Evolutionary conservation across 2,797 vertebrate genomes (phyloP), one percentile per base, ranked within the genome.

Genomic region (Rhinophrynus dorsalis): DNA sequence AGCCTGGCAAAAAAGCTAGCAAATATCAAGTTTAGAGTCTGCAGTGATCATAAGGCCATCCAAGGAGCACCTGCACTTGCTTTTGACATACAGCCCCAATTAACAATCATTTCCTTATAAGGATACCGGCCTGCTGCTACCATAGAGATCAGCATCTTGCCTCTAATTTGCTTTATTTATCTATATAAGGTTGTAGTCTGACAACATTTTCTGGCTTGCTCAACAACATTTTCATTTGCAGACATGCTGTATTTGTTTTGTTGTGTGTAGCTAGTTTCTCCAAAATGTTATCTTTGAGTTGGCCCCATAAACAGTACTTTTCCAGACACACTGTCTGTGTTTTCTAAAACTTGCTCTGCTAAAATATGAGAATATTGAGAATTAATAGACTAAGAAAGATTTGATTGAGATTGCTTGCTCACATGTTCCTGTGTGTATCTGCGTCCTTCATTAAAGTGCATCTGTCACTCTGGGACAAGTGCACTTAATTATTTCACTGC

Each of bases 251-350:
- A 47, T 47, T 8, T 47, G 44, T 23, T 8, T n/a, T 24, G 20
- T 20, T 2, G 6, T 24, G 8, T 47, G 12, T 10, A 13, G 3
- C 24, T 54, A 24, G 11, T 18, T 45, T 42, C 30, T 56, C 18
- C 13, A 45, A 45, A 32, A 21, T 52, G 48, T 10, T 7, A 24
- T 64, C 29, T 32, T 48, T 13, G 13, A 13, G 2, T 35, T 45
- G 51, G 24, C 20, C 15, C 7, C 26, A 15, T 24, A 18, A 44
- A 11, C 20, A 9, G 0, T 56, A 11, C 35, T 35, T 37, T 67
- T 12, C 27, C 60, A 52, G 60, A 62, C 29, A 45, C 35, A 12
- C 44, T 33, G 15, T 62, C 59, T 63, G 42, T 62, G n/a, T n/a
- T 48, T 2, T 50, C 20, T 23, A 35, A 23, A 26, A n/a, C n/a